Evolutionary conservation across 2,888 invertebrate species (phyloP), one percentile per base, ranked within the genome.

Genomic region (Eucera pruinosa): DNA sequence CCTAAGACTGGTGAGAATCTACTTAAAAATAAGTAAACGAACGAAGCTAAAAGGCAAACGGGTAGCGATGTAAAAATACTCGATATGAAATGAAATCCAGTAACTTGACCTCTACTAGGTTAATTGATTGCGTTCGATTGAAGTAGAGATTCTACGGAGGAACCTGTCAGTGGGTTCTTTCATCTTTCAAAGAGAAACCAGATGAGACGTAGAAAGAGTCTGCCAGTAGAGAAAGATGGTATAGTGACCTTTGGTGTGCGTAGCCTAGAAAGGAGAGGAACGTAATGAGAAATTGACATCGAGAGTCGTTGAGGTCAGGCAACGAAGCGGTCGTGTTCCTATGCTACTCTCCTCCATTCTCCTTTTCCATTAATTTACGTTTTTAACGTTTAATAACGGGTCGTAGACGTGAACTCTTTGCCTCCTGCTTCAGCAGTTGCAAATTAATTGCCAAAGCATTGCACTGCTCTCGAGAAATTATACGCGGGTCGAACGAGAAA

Each of bases 291-390:
- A 88, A 89, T 88, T 89, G 89, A 89, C 90, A 87, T 87, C 81
- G 85, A 76, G 84, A 60, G 58, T 65, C 77, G 81, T 66, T 72
- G 83, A 85, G 89, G 88, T 90, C 89, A 88, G 86, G 78, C 86
- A 80, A 82, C 92, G 89, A 90, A 93, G 92, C 93, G 45, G 30
- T n/a, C n/a, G n/a, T 94, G 93, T 93, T 93, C 93, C 93, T 93
- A 66, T 68, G 70, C 71, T 77, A 45, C 68, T 80, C 75, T 79
- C 52, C 55, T 41, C 57, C 27, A 57, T 65, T 47, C 62, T 39
- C 48, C 74, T 47, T 74, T 71, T 71, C 80, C 61, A 47, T 71
- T 66, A 66, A 36, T 36, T 2, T 11, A 36, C 36, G 36, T 36
- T 36, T 36, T 36, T 36, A 36, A 36, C 36, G 11, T 11, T 36